These are phyloP conservation scores for Tricholaema leucomelas DNA, from an alignment of 2,113 vertebrate species.

Conservation along the genomic window DNA sequence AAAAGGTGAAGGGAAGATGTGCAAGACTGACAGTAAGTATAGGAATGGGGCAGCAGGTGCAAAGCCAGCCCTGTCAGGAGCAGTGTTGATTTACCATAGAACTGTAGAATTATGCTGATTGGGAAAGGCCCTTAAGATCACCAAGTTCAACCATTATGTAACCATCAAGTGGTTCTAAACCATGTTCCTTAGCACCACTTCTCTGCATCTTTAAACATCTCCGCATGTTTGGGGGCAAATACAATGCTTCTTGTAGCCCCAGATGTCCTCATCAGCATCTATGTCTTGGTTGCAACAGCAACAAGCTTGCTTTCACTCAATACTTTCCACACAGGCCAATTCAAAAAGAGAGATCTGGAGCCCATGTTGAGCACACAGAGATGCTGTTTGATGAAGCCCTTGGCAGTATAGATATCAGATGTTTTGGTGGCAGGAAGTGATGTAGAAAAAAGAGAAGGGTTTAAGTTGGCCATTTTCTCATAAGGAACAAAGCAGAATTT, in stretches of 20 bases:
- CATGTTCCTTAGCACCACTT: too few species aligned
- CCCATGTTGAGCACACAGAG: accelerated
- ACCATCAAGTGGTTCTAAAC: too few species aligned
- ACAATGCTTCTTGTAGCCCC: accelerated
- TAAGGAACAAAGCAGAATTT: neutral
- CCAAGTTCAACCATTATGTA: too few species aligned
- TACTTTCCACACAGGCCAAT: neutral
- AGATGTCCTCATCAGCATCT: neutral
- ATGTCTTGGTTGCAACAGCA: neutral
- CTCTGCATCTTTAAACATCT: too few species aligned
- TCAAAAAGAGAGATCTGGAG: neutral
- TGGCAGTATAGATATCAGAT: neutral
- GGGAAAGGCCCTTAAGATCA: too few species aligned
- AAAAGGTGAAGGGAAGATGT: neutral
- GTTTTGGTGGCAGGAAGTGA: neutral
- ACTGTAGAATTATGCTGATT: too few species aligned
- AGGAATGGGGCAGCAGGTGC: neutral
- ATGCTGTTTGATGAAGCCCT: neutral
- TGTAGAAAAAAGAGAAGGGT: neutral
- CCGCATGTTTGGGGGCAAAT: neutral
- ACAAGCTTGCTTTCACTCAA: neutral
- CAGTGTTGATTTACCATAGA: neutral
- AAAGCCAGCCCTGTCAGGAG: neutral
- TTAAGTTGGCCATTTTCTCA: neutral
- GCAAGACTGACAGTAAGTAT: neutral